Conservation (phyloP, 2,113 vertebrate species). For the Gambusia affinis region DNA sequence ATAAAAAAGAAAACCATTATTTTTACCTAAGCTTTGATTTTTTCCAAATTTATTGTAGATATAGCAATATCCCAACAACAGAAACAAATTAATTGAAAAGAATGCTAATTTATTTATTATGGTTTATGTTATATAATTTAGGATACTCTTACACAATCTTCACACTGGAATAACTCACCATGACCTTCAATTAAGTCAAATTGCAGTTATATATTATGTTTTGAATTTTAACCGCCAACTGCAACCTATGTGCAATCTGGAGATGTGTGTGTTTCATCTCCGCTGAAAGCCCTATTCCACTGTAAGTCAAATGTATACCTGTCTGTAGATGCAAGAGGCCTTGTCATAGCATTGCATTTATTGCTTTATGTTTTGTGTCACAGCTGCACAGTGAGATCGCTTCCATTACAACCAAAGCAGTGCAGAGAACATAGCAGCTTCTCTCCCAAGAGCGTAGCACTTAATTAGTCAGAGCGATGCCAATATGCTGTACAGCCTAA, state of each 20-base stretch:
- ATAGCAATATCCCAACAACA: too few species aligned
- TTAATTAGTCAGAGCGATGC: background rate
- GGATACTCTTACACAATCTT: background rate
- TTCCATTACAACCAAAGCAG: background rate
- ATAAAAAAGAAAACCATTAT: too few species aligned
- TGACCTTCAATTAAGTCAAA: background rate
- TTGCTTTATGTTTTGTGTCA: background rate
- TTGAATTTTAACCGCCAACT: too few species aligned
- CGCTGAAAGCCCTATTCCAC: background rate
- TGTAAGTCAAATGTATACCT: too few species aligned
- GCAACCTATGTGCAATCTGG: too few species aligned
- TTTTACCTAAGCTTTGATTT: too few species aligned
- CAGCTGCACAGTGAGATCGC: background rate
- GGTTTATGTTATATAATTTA: background rate
- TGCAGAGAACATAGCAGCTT: background rate
- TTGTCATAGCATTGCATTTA: background rate
- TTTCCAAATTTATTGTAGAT: too few species aligned
- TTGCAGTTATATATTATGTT: background rate
- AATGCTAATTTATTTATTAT: too few species aligned
- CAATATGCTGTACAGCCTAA: background rate
- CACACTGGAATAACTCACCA: background rate
- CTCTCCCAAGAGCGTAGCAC: background rate
- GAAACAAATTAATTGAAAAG: too few species aligned
- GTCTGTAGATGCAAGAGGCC: background rate
- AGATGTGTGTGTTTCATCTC: background rate